Base-by-base conservation (phyloP, 2,797 vertebrate genomes). In the Megaceryle alcyon region DNA sequence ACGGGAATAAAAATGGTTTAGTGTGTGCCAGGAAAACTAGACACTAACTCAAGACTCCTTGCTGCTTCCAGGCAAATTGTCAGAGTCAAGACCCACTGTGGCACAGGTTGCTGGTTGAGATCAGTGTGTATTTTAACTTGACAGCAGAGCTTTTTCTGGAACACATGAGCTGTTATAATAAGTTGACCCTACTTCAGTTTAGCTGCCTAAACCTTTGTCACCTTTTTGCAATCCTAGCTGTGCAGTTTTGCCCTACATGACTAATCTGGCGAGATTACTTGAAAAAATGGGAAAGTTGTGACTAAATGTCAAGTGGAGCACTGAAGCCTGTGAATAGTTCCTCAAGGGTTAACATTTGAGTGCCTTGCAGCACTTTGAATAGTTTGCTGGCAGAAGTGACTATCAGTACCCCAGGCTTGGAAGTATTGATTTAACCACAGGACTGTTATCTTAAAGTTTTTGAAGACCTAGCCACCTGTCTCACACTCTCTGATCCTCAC, bases 391-490 rank as follows among this genome's bases (percentile, higher is more conserved):
- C 79, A 71, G 48, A 66, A 61, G 57, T 31, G 53, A 37, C 44
- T 64, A n/a, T 23, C 31, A 22, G 39, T 82, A 39, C 49, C n/a
- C n/a, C n/a, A 31, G 54, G 48, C 48, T 81, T 75, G 28, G 57
- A 81, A 87, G 75, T 78, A 35, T 66, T 83, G 75, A 48, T 90
- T 92, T 85, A 84, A 66, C 71, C 1, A 1, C 48, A 65, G 57
- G 49, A 59, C 70, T 90, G 66, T 51, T 92, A 61, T 63, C 93
- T 35, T 70, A 39, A 82, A 78, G 66, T 39, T 82, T 77, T 84
- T 82, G 44, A 84, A 93, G 93, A 59, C 79, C 31, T 35, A 35
- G 23, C 37, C 79, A 81, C 65, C 65, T 37, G 35, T 78, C 75
- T 93, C 37, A 21, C 23, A 17, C 65, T 46, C 70, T 92, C 82